Base-by-base conservation (phyloP, 2,888 invertebrate species). In the Oligia latruncula region DNA sequence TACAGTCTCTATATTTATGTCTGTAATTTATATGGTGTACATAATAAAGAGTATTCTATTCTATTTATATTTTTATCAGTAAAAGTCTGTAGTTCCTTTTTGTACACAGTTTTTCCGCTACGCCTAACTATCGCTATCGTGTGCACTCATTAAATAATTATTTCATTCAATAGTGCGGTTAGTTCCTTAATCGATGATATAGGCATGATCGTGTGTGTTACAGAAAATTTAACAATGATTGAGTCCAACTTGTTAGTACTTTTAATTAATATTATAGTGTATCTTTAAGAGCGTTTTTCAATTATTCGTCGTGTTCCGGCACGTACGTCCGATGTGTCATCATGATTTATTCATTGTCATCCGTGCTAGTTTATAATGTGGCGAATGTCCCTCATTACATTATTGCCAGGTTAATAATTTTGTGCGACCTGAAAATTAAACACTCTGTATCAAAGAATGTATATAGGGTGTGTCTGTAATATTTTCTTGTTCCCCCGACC, bases 271-370 rank as follows among this genome's bases (percentile, higher is more conserved):
- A 68, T 65, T 64, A 65, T 68, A 64, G 76, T 84, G 67, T 76
- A 68, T 68, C 81, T 84, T 74, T 23, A 73, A 77, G 87, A 80
- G 71, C 40, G 58, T 67, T 74, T 77, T 76, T 81, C 60, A 87
- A 78, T 81, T 78, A 85, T 85, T 76, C 65, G 49, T n/a, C 15
- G 55, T 58, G 35, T 85, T 87, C 85, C 87, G 81, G 87, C 35
- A 1, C 81, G 85, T 85, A 86, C 49, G 58, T 86, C 85, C 87
- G 85, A 76, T 84, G 58, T 74, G 81, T 71, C 74, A 68, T 73
- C 62, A 35, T 81, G 40, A 67, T 84, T 81, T 74, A 86, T 87
- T 87, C 6, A 87, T 71, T 76, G 15, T 40, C 85, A 75, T 87
- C 87, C 87, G 85, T 73, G 72, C 77, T 76, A 78, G 77, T 75